These are phyloP conservation scores for Characodon lateralis DNA, from an alignment of 2,797 vertebrate genomes.

Conservation along the genomic window DNA sequence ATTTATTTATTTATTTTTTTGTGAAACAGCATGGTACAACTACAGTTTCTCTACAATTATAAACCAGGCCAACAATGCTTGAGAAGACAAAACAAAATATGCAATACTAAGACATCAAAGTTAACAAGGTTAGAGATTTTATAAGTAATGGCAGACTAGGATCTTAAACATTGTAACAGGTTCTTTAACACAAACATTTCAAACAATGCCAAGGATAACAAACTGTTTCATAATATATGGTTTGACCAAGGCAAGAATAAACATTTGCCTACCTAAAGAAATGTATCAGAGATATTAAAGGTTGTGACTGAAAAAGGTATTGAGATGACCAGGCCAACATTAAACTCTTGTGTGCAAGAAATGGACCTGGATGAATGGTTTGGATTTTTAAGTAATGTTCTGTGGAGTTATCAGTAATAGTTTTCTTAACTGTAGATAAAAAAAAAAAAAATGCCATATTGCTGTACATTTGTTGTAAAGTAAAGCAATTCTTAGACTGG, in stretches of 20 bases:
- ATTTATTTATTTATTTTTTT: not conserved
- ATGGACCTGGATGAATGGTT: not conserved
- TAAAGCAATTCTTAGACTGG: not conserved
- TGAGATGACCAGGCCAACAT: not conserved
- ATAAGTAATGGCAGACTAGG: not conserved
- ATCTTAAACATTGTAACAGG: conserved; percentile 9
- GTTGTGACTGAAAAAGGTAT: not conserved
- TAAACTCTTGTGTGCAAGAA: conserved; percentile 2
- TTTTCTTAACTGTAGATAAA: not conserved
- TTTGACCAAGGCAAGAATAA: not conserved
- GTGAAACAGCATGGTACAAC: conserved; percentile 30
- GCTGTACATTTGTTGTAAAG: not conserved
- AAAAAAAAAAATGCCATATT: not conserved
- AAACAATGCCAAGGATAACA: conserved; percentile 41
- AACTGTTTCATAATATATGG: conserved; percentile 8
- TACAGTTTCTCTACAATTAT: conserved; percentile 17
- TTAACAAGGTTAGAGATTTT: conserved; percentile 17
- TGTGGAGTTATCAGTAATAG: not conserved
- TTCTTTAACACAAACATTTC: conserved; percentile 7
- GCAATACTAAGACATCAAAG: conserved; percentile 49
- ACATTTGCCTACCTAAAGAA: not conserved
- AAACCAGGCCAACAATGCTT: conserved; percentile 26
- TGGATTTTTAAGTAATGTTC: not conserved
- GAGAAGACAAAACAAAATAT: conserved; percentile 46
- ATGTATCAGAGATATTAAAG: not conserved